These are phyloP conservation scores for Trochalopteron elliotii DNA, from an alignment of 2,113 vertebrate species.

Conservation along the genomic window DNA sequence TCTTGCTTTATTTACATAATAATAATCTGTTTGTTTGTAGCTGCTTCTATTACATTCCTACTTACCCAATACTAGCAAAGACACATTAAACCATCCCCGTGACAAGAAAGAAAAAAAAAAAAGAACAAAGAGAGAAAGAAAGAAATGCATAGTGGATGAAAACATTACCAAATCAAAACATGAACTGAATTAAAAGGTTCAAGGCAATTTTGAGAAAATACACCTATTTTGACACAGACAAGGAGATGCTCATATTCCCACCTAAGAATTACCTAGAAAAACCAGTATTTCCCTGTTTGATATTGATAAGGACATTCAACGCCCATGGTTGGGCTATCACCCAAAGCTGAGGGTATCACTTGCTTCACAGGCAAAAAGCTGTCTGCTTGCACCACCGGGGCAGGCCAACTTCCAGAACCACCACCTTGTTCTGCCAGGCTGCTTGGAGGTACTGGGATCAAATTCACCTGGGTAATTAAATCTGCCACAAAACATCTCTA, in stretches of 20 bases:
- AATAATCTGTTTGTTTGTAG: not conserved
- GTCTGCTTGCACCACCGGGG: not conserved
- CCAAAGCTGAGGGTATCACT: not conserved
- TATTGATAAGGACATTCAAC: not conserved
- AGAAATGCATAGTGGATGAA: not conserved
- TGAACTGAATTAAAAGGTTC: rapidly evolving
- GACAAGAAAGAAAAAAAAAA: not conserved
- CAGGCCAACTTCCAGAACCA: not conserved
- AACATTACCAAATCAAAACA: not conserved
- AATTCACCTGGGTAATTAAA: not conserved
- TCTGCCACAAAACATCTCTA: not conserved
- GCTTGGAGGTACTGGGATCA: not conserved
- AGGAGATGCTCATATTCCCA: not conserved
- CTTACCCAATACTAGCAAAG: not conserved
- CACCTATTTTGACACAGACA: not conserved
- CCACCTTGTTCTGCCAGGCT: not conserved
- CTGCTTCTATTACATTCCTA: not conserved
- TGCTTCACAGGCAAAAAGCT: not conserved
- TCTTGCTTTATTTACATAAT: not conserved
- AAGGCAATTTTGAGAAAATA: not conserved
- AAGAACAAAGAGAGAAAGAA: not conserved
- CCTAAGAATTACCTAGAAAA: not conserved
- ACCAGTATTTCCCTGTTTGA: not conserved
- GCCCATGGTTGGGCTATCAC: not conserved
- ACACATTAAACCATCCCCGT: not conserved